phyloP scores from a whole-genome alignment of 1,140 invertebrate genomes.

The Leptinotarsa lineolata region DNA sequence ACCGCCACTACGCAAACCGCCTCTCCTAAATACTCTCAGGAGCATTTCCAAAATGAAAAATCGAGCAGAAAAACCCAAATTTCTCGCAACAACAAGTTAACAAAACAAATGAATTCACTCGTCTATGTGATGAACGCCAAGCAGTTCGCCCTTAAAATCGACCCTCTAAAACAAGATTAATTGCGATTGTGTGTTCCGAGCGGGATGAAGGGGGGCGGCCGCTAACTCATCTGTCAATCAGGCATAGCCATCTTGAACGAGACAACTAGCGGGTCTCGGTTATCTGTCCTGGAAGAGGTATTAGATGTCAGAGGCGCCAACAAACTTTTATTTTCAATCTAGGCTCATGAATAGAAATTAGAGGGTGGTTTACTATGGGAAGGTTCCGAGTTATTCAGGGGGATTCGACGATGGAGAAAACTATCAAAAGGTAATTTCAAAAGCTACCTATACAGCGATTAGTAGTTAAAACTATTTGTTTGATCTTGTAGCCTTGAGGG shows the following conservation, averaged over 20 bases:
- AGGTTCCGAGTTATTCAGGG: too few relatives aligned
- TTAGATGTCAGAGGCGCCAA: not conserved
- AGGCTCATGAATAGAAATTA: too few relatives aligned
- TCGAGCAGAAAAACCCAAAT: slow-evolving; percentile 9
- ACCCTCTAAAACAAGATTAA: slow-evolving; percentile 21
- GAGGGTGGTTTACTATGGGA: too few relatives aligned
- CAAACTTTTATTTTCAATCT: too few relatives aligned
- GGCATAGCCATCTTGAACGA: slow-evolving; percentile 13
- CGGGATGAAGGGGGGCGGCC: too few relatives aligned
- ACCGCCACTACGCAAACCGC: not conserved
- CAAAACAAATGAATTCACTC: slow-evolving; percentile 15
- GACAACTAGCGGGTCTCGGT: not conserved
- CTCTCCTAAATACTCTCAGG: not conserved
- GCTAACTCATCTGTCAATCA: slow-evolving; percentile 21
- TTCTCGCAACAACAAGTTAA: slow-evolving; percentile 11
- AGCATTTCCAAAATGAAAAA: not conserved
- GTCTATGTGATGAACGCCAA: slow-evolving; percentile 21
- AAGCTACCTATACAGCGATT: too few relatives aligned
- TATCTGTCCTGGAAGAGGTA: not conserved
- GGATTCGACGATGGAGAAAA: too few relatives aligned
- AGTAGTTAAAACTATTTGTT: too few relatives aligned
- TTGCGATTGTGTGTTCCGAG: slow-evolving; percentile 17
- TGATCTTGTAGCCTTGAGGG: too few relatives aligned
- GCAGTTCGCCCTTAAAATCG: slow-evolving; percentile 7
- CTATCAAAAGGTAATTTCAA: too few relatives aligned